Conservation (phyloP, 2,888 invertebrate species). For the Thymelicus acteon region DNA sequence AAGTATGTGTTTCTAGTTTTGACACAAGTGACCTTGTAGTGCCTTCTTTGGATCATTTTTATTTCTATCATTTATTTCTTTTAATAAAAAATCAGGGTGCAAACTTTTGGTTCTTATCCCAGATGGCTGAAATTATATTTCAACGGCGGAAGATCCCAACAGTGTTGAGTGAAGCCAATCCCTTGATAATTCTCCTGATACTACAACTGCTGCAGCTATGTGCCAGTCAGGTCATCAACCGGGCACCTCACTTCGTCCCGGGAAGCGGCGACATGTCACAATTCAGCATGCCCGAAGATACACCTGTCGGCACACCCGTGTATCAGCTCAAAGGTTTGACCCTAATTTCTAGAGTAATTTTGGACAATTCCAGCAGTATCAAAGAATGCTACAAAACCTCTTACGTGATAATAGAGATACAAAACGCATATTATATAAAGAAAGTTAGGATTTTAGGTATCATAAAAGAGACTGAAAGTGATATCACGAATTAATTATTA, state of each 20-base stretch:
- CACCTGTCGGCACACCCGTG: constrained; percentile 89
- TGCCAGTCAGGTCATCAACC: constrained; percentile 86
- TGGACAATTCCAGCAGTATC: too few species aligned
- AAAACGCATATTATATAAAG: too few species aligned
- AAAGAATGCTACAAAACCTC: background rate
- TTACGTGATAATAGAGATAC: too few species aligned
- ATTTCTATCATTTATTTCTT: background rate
- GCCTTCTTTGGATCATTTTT: too few species aligned
- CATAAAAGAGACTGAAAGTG: too few species aligned
- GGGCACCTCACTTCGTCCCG: constrained; percentile 89
- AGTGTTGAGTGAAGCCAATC: constrained; percentile 63
- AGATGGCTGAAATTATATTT: constrained; percentile 80
- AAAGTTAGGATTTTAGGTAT: too few species aligned
- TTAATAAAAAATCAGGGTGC: background rate
- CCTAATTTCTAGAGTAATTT: background rate
- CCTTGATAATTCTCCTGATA: constrained; percentile 64
- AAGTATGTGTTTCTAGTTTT: too few species aligned
- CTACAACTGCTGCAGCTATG: constrained; percentile 59
- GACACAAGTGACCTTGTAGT: too few species aligned
- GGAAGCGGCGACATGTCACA: constrained; percentile 91
- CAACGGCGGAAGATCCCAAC: constrained; percentile 69
- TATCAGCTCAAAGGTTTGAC: constrained; percentile 88
- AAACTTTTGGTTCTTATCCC: constrained; percentile 43
- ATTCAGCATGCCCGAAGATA: constrained; percentile 89
- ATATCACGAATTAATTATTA: too few species aligned